A percentile compares a stretch with the other conserved stretches of the same genome.
Evolutionary conservation across 2,113 vertebrate genomes (phyloP).

Genomic region (Hyperoodon ampullatus): DNA sequence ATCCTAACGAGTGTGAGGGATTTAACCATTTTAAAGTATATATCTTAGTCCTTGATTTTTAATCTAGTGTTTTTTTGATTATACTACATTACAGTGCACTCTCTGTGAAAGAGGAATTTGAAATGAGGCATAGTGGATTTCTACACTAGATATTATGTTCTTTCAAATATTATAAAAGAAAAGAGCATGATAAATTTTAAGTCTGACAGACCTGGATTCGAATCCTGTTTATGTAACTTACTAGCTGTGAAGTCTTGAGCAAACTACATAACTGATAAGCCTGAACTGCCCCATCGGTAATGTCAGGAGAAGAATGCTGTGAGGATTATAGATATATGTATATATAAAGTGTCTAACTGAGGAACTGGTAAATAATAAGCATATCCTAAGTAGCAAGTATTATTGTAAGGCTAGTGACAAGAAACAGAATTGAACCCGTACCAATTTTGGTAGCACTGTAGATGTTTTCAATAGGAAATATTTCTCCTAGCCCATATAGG

Average conservation of each 20-base stretch:
- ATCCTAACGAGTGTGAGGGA: not conserved
- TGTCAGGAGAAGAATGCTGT: not conserved
- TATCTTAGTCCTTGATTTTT: conserved; percentile 23
- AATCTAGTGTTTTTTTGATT: not conserved
- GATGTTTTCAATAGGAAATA: conserved; percentile 99
- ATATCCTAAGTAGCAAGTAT: not conserved
- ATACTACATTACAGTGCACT: not conserved
- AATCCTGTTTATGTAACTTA: conserved; percentile 7
- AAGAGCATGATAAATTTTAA: not conserved
- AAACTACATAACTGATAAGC: not conserved
- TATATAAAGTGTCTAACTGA: not conserved
- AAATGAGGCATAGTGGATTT: conserved; percentile 33
- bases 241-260: not conserved
- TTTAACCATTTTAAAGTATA: conserved; percentile 28
- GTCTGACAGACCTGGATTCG: not conserved
- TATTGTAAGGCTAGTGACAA: not conserved
- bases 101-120: conserved; percentile 18
- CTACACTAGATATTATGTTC: not conserved
- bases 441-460: conserved; percentile 99
- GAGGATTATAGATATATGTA: not conserved
- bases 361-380: not conserved
- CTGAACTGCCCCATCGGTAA: not conserved
- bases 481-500: conserved; percentile 95
- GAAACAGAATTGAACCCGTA: conserved; percentile 70
- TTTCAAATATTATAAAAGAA: conserved; percentile 32